phyloP scores from a whole-genome alignment of 2,797 vertebrate species.

The Oreochromis mossambicus region DNA sequence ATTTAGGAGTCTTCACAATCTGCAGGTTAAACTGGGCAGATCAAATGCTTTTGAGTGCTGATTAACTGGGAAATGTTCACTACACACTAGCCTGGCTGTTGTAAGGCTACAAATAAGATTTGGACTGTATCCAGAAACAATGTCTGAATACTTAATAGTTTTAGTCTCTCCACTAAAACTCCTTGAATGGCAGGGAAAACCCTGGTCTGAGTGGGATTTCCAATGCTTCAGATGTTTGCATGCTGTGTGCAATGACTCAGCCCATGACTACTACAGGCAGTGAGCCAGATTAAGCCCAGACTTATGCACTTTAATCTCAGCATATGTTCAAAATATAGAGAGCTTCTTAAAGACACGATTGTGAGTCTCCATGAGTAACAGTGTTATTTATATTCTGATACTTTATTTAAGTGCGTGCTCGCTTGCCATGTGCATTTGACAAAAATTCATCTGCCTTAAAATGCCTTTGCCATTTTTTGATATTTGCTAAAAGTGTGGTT shows the following conservation, averaged over 20 bases:
- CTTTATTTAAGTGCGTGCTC: neutral
- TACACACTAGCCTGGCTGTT: neutral
- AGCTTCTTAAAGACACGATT: neutral
- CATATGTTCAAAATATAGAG: neutral
- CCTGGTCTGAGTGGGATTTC: neutral
- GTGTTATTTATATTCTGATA: constrained; percentile 5
- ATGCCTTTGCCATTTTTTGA: neutral
- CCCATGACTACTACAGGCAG: neutral
- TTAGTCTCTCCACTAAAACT: neutral
- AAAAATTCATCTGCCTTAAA: neutral
- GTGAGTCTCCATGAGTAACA: neutral
- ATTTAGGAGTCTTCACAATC: neutral
- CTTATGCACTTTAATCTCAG: constrained; percentile 23
- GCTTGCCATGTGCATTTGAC: neutral
- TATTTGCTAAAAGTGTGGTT: neutral
- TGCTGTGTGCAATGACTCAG: neutral
- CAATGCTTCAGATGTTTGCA: neutral
- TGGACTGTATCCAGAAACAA: neutral
- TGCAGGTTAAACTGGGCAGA: neutral
- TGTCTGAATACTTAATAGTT: neutral
- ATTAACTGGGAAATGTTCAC: neutral
- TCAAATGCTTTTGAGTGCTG: neutral
- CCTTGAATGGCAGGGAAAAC: neutral
- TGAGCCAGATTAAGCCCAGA: neutral
- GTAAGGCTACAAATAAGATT: neutral